Evolutionary conservation across 1,140 invertebrate species (phyloP).

Genomic region (Thalassaphorura encarpata): DNA sequence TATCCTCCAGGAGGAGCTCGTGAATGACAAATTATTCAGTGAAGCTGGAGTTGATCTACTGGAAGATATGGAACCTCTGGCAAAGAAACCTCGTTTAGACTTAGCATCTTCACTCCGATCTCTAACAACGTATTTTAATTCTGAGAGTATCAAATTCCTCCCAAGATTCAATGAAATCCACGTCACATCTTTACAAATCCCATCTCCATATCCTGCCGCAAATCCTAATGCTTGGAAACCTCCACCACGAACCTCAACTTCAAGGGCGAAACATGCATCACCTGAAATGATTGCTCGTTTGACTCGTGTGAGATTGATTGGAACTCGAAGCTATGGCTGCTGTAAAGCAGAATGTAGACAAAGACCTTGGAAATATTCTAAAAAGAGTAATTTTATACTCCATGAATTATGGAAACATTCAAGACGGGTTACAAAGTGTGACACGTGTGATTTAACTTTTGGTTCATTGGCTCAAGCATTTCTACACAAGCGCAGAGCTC

Average conservation of each 20-base stretch:
- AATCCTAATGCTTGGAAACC: neutral
- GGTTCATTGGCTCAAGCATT: neutral
- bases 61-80: neutral
- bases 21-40: constrained; percentile 3
- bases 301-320: neutral
- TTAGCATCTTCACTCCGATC: neutral
- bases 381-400: neutral
- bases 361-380: neutral
- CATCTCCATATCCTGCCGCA: neutral
- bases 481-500: neutral
- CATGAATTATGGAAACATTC: neutral
- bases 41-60: neutral
- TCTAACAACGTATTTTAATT: neutral
- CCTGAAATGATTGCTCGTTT: neutral
- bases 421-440: neutral
- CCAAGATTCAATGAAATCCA: neutral
- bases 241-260: neutral
- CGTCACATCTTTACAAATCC: neutral
- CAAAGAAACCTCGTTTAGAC: constrained; percentile 1
- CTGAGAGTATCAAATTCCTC: constrained; percentile 1
- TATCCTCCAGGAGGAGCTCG: too few relatives aligned
- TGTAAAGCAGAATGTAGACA: neutral
- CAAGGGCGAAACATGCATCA: neutral
- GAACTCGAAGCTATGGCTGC: neutral
- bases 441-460: neutral